These are phyloP conservation scores for Tenebrio molitor DNA, from an alignment of 1,140 invertebrate species.

Conservation along the genomic window DNA sequence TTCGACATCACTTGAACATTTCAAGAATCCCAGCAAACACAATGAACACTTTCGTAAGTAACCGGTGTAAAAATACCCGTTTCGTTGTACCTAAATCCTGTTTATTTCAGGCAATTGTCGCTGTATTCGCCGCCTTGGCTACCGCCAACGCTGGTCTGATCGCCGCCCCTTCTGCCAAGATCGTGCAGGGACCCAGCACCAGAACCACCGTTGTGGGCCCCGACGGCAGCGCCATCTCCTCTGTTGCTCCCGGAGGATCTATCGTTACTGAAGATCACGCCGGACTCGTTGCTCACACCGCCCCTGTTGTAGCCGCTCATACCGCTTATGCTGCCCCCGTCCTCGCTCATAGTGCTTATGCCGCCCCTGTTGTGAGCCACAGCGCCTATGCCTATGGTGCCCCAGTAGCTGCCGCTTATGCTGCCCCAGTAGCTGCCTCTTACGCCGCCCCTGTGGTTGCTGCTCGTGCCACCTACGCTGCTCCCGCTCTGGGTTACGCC, in stretches of 20 bases:
- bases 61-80: background rate
- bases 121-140: constrained; percentile 35
- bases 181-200: constrained; percentile 50
- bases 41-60: constrained; percentile 49
- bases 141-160: constrained; percentile 34
- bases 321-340: constrained; percentile 25
- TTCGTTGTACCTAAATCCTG: constrained; percentile 8
- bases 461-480: constrained; percentile 2
- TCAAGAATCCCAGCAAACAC: constrained; percentile 36
- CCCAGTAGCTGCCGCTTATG: constrained; percentile 4
- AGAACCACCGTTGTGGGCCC: constrained; percentile 48
- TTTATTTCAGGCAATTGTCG: constrained; percentile 25
- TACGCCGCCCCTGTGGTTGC: constrained; percentile 1
- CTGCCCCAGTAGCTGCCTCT: background rate
- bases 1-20: constrained; percentile 29
- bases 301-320: constrained; percentile 45
- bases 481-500: background rate
- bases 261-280: constrained; percentile 42
- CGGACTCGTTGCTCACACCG: constrained; percentile 36
- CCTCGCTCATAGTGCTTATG: constrained; percentile 23
- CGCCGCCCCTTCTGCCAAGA: constrained; percentile 23
- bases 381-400: constrained; percentile 1
- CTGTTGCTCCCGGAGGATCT: constrained; percentile 39
- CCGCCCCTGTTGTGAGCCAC: constrained; percentile 23
- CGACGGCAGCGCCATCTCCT: constrained; percentile 48